phyloP scores from a whole-genome alignment of 2,797 vertebrate species.

The Fratercula arctica region DNA sequence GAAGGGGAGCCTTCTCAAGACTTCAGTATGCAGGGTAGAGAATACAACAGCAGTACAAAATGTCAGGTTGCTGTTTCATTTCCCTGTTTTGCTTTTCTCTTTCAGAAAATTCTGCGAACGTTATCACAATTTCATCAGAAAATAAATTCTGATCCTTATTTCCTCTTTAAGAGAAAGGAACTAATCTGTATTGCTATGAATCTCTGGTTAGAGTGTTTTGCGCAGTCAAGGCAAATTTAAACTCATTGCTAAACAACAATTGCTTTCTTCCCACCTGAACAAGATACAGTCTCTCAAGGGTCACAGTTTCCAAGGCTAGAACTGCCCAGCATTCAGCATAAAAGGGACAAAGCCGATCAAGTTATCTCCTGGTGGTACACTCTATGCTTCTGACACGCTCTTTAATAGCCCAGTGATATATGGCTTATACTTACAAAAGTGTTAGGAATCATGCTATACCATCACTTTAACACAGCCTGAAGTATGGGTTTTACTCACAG shows the following conservation, averaged over 20 bases:
- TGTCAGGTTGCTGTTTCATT: background rate
- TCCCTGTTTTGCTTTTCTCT: background rate
- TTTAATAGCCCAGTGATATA: background rate
- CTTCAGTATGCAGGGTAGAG: background rate
- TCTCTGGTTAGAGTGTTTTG: background rate
- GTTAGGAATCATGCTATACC: background rate
- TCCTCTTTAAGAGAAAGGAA: background rate
- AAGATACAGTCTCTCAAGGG: background rate
- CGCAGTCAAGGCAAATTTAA: background rate
- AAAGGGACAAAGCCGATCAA: background rate
- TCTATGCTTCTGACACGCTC: background rate
- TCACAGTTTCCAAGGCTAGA: background rate
- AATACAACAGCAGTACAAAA: background rate
- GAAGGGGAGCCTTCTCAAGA: background rate
- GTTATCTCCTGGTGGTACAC: background rate
- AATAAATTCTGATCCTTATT: constrained; percentile 1
- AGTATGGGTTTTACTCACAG: background rate
- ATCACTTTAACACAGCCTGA: background rate
- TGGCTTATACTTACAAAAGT: background rate
- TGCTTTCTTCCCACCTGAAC: background rate
- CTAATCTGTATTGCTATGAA: background rate
- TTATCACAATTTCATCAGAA: background rate
- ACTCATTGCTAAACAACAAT: background rate
- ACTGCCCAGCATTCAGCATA: background rate
- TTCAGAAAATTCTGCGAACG: background rate